phyloP scores from a whole-genome alignment of 2,888 invertebrate genomes.

The Aspidiotus rigidus region DNA sequence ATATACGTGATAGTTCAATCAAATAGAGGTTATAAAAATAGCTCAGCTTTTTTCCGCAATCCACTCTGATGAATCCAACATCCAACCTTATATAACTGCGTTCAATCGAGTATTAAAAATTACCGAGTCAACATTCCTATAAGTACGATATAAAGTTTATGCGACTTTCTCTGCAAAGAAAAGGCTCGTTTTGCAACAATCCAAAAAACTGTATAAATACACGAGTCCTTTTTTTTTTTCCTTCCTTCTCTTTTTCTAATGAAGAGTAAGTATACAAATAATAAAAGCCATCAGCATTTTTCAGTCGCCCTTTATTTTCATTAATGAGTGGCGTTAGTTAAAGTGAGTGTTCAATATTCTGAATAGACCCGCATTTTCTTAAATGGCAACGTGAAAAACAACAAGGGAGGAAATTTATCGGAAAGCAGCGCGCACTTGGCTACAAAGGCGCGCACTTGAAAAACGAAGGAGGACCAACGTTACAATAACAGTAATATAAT shows the following conservation, averaged over 20 bases:
- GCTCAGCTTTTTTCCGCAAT: too few relatives aligned
- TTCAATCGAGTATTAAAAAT: too few relatives aligned
- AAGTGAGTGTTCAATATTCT: conserved; percentile 8
- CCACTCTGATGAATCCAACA: too few relatives aligned
- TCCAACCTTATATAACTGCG: too few relatives aligned
- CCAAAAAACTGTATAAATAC: too few relatives aligned
- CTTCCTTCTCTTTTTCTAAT: neutral
- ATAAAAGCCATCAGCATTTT: conserved; percentile 12
- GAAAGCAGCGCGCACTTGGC: neutral
- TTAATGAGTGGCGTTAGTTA: conserved; percentile 8
- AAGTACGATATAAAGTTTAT: too few relatives aligned
- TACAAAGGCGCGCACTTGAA: neutral
- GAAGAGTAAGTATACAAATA: neutral
- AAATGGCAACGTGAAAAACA: neutral
- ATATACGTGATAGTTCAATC: too few relatives aligned
- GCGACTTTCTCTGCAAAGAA: too few relatives aligned
- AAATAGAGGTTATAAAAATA: too few relatives aligned
- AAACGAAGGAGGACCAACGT: conserved; percentile 18
- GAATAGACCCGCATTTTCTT: conserved; percentile 1
- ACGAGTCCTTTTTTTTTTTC: neutral
- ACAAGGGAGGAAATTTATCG: neutral
- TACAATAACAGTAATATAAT: conserved; percentile 32
- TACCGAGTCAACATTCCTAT: too few relatives aligned
- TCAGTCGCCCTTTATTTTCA: conserved; percentile 16
- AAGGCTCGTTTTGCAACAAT: too few relatives aligned